phyloP scores from a whole-genome alignment of 2,888 invertebrate species.

The Phania funesta region DNA sequence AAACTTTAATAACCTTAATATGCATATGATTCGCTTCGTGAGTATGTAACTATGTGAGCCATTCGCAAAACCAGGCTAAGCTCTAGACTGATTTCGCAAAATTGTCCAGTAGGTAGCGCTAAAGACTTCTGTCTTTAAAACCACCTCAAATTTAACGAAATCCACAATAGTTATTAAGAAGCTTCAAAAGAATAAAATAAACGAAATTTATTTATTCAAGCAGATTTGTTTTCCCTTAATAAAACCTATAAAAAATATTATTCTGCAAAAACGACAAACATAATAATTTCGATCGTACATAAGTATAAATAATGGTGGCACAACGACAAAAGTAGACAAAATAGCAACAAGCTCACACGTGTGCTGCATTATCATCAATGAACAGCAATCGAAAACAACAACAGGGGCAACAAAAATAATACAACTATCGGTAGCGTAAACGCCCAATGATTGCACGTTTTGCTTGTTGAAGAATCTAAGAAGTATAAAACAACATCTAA shows the following conservation, averaged over 20 bases:
- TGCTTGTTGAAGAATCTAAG: constrained; percentile 39
- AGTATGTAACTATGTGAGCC: no score
- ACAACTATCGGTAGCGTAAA: constrained; percentile 46
- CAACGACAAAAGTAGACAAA: constrained; percentile 18
- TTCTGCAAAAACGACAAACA: constrained; percentile 20
- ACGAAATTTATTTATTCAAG: no score
- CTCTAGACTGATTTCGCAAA: no score
- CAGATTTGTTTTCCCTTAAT: no score
- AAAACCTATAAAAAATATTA: neutral
- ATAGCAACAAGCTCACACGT: constrained; percentile 46
- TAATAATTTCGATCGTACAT: constrained; percentile 5
- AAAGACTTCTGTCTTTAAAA: no score
- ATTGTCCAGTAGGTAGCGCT: no score
- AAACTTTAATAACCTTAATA: no score
- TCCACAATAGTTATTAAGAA: no score
- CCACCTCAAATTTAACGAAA: no score
- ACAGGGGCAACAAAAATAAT: constrained; percentile 26
- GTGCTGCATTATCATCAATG: constrained; percentile 36
- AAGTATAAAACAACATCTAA: constrained; percentile 16
- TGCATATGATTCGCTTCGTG: no score
- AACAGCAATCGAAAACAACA: neutral
- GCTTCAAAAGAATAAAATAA: neutral
- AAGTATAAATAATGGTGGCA: constrained; percentile 44
- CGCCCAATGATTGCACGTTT: constrained; percentile 55
- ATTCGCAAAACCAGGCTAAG: no score